Conservation (phyloP, 2,113 vertebrate species). For the Dryoscopus gambensis region DNA sequence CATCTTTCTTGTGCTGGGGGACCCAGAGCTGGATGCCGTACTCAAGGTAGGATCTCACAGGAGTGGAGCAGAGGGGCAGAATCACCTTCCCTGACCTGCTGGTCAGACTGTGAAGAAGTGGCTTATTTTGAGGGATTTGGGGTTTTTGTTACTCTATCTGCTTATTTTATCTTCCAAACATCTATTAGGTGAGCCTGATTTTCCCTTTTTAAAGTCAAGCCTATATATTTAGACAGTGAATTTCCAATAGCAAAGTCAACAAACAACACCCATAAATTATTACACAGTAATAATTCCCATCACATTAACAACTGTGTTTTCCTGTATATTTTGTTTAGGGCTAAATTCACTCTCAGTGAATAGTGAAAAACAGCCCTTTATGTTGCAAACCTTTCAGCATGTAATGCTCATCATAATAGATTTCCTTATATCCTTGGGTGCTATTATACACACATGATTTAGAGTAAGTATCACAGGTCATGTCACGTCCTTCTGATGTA, state of each 20-base stretch:
- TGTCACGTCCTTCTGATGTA: background rate
- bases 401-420: background rate
- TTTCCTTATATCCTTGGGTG: background rate
- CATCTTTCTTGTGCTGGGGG: background rate
- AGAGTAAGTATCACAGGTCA: background rate
- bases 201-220: slow-evolving; percentile 10
- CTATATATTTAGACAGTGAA: background rate
- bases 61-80: background rate
- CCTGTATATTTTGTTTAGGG: background rate
- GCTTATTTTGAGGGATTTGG: background rate
- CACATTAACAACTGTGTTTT: background rate
- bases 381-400: background rate
- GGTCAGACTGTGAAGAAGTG: background rate
- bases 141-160: background rate
- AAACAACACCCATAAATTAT: slow-evolving; percentile 18
- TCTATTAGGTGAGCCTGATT: background rate
- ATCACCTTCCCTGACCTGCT: background rate
- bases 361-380: background rate
- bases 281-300: slow-evolving; percentile 5
- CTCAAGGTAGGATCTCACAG: background rate
- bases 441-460: background rate
- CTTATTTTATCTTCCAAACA: background rate
- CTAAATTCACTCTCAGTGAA: background rate
- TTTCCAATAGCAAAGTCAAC: slow-evolving; percentile 6
- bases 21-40: background rate